Percentiles rank a stretch among this genome's conserved stretches.
phyloP scores from a whole-genome alignment of 2,797 vertebrate species.

The Heterohyrax brucei region DNA sequence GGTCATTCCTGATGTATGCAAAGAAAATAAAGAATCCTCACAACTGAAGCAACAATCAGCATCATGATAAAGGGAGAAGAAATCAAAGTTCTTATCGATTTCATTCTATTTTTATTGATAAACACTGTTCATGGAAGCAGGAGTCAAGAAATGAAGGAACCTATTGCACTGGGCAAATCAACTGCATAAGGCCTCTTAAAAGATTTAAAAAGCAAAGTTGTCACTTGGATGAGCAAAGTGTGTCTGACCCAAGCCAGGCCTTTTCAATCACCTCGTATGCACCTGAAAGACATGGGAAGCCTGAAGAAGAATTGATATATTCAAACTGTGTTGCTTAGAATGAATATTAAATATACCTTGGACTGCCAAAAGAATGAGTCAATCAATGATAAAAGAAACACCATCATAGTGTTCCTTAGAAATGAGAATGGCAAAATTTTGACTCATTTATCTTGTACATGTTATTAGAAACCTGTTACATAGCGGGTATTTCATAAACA shows the following conservation, averaged over 20 bases:
- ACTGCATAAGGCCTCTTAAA: too few species aligned
- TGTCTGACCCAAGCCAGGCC: too few species aligned
- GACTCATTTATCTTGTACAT: not conserved
- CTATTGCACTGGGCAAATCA: too few species aligned
- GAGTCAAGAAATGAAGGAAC: too few species aligned
- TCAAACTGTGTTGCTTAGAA: not conserved
- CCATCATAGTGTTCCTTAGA: not conserved
- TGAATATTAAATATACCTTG: not conserved
- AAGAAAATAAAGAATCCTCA: not conserved
- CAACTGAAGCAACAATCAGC: not conserved
- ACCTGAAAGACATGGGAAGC: not conserved
- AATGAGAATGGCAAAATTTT: not conserved
- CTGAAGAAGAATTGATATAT: not conserved
- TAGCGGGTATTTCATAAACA: not conserved
- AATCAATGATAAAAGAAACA: not conserved
- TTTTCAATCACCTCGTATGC: too few species aligned
- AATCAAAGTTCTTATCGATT: not conserved
- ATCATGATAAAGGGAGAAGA: not conserved
- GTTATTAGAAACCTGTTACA: not conserved
- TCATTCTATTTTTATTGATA: too few species aligned
- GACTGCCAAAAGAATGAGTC: not conserved
- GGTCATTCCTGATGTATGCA: not conserved
- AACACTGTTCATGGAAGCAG: too few species aligned
- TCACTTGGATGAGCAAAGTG: too few species aligned
- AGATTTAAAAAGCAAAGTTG: too few species aligned